phyloP scores from a whole-genome alignment of 23 tunicate genomes.

The Halocynthia roretzi region DNA sequence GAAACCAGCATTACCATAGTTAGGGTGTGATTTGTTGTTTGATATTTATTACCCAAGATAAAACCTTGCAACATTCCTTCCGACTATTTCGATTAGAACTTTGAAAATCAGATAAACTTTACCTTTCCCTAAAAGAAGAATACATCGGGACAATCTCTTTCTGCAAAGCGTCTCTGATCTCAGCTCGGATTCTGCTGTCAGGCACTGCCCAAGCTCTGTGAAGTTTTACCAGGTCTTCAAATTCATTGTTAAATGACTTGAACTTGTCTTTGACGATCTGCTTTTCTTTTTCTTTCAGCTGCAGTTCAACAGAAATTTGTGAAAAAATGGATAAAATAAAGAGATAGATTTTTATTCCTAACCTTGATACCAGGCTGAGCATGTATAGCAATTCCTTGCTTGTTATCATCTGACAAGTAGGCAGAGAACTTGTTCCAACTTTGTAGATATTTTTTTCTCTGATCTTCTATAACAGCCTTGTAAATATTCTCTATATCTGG shows the following conservation, averaged over 20 bases:
- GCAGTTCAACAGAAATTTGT: neutral
- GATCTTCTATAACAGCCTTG: conserved; percentile 38
- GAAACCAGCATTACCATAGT: neutral
- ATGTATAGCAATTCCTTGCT: conserved; percentile 33
- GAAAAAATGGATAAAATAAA: neutral
- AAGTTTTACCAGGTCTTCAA: conserved; percentile 75
- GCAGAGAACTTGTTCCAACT: conserved; percentile 53
- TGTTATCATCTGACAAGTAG: conserved; percentile 42
- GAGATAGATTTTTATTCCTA: neutral
- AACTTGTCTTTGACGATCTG: conserved; percentile 92
- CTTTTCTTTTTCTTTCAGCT: conserved; percentile 89
- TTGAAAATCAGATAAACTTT: neutral
- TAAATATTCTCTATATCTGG: conserved; percentile 65
- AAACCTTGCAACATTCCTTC: neutral
- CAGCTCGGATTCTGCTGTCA: conserved; percentile 45
- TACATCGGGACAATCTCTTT: conserved; percentile 30
- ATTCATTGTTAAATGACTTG: conserved; percentile 84
- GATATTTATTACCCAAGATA: neutral
- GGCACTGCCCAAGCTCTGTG: conserved; percentile 95
- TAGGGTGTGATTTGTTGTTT: neutral
- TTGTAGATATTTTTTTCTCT: conserved; percentile 34
- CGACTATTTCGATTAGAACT: too few species aligned
- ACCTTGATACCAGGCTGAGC: conserved; percentile 62
- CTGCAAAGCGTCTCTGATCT: conserved; percentile 41
- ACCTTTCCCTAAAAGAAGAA: conserved; percentile 49